Evolutionary conservation across 2,888 invertebrate species (phyloP).

Genomic region (Heliconius aoede): DNA sequence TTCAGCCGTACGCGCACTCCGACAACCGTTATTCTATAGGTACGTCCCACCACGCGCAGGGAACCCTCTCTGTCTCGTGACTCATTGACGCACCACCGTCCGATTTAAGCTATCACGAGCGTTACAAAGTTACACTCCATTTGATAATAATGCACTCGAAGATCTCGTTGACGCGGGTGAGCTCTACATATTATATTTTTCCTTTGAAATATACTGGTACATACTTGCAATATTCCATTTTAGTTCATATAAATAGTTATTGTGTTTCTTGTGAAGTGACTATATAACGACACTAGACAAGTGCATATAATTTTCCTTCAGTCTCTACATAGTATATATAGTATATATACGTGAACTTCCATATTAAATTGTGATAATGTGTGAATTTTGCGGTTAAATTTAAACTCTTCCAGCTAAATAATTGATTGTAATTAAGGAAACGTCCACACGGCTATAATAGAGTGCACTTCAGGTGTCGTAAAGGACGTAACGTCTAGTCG

Average conservation of each 20-base stretch:
- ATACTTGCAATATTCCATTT: background rate
- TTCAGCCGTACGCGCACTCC: constrained; percentile 72
- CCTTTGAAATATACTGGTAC: constrained; percentile 1
- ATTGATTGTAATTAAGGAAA: constrained; percentile 22
- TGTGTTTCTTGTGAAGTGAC: constrained; percentile 27
- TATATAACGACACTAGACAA: constrained; percentile 25
- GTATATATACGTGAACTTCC: background rate
- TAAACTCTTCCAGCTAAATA: background rate
- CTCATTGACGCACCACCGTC: constrained; percentile 55
- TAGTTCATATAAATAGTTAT: constrained; percentile 24
- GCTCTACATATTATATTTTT: constrained; percentile 15
- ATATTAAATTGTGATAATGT: background rate
- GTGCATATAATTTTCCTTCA: constrained; percentile 22
- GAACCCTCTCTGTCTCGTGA: constrained; percentile 59
- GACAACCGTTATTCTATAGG: constrained; percentile 65
- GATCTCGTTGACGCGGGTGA: constrained; percentile 17
- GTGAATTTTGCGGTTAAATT: constrained; percentile 13
- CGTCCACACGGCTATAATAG: constrained; percentile 24
- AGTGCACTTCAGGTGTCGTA: constrained; percentile 38
- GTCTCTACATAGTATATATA: background rate
- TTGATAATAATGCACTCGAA: constrained; percentile 28
- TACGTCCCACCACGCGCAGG: constrained; percentile 69
- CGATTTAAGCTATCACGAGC: constrained; percentile 25
- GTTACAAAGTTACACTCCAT: constrained; percentile 26
- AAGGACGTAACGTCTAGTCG: constrained; percentile 38